A percentile compares a stretch with the other conserved stretches of the same genome.
These are phyloP conservation scores for Eucera pruinosa DNA, from an alignment of 2,888 invertebrate species.

Conservation along the genomic window DNA sequence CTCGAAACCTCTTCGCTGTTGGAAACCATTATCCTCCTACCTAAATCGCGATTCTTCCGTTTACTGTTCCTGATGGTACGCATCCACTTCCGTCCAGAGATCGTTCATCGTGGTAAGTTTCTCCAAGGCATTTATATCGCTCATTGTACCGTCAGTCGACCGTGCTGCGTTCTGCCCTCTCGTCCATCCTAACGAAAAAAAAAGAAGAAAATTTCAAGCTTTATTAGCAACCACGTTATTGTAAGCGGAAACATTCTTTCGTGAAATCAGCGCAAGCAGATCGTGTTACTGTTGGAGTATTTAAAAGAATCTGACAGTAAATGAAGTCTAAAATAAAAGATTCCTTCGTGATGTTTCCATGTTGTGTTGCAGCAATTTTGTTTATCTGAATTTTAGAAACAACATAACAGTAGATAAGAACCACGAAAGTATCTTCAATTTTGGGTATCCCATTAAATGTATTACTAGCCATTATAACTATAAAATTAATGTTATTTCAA, in stretches of 20 bases:
- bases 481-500: slow-evolving; percentile 5
- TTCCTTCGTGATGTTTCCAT: slow-evolving; percentile 2
- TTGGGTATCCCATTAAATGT: neutral
- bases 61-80: slow-evolving; percentile 41
- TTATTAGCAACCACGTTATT: slow-evolving; percentile 19
- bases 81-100: slow-evolving; percentile 65
- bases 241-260: neutral
- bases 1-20: slow-evolving; percentile 51
- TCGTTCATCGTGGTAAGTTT: slow-evolving; percentile 69
- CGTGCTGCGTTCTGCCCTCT: slow-evolving; percentile 83
- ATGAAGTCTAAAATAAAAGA: slow-evolving; percentile 5
- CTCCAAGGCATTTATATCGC: slow-evolving; percentile 72
- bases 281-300: slow-evolving; percentile 33
- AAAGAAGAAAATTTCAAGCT: slow-evolving; percentile 42
- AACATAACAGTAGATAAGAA: neutral
- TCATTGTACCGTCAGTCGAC: slow-evolving; percentile 82
- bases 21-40: slow-evolving; percentile 60
- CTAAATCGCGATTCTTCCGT: slow-evolving; percentile 55
- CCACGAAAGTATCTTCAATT: slow-evolving; percentile 24
- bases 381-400: no score
- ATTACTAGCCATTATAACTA: neutral
- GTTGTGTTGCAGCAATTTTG: neutral
- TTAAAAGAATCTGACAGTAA: neutral
- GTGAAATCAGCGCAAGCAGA: slow-evolving; percentile 32
- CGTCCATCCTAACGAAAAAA: slow-evolving; percentile 80